These are phyloP conservation scores for Euzetes globulus DNA, from an alignment of 2,888 invertebrate genomes.

Conservation along the genomic window DNA sequence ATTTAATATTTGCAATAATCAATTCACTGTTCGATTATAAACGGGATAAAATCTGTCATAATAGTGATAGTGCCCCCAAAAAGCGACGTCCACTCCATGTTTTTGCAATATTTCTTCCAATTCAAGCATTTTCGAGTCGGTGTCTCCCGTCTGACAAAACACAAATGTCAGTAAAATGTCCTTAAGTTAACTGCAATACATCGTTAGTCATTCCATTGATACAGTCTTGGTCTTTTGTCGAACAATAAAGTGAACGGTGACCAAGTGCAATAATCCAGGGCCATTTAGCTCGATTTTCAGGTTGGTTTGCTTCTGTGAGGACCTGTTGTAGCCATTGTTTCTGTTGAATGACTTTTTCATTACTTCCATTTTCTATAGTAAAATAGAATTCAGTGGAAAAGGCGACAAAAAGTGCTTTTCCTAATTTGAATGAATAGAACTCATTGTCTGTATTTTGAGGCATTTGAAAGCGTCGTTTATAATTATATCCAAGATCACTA, in stretches of 20 bases:
- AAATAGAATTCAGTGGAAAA: conserved; percentile 43
- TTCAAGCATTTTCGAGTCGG: conserved; percentile 43
- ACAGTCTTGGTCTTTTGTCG: conserved; percentile 45
- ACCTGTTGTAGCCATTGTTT: conserved; percentile 46
- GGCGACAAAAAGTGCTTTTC: conserved; percentile 46
- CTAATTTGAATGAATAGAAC: conserved; percentile 47
- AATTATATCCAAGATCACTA: conserved; percentile 33
- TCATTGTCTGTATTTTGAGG: conserved; percentile 43
- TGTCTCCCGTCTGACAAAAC: conserved; percentile 5
- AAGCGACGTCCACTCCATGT: conserved; percentile 51
- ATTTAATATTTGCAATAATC: neutral
- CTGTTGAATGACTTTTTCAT: conserved; percentile 44
- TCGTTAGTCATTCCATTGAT: conserved; percentile 46
- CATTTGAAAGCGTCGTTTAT: conserved; percentile 39
- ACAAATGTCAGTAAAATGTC: neutral
- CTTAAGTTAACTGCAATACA: conserved; percentile 25
- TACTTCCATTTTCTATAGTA: conserved; percentile 37
- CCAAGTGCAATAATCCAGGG: conserved; percentile 48
- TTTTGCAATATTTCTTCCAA: conserved; percentile 51
- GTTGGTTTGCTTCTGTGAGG: conserved; percentile 44
- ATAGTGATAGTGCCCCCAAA: conserved; percentile 54
- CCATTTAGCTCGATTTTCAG: conserved; percentile 42
- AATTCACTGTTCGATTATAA: conserved; percentile 46
- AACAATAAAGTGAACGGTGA: conserved; percentile 48
- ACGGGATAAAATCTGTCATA: conserved; percentile 53